Conservation (phyloP, 2,888 invertebrate species). For the Gerris lacustris region DNA sequence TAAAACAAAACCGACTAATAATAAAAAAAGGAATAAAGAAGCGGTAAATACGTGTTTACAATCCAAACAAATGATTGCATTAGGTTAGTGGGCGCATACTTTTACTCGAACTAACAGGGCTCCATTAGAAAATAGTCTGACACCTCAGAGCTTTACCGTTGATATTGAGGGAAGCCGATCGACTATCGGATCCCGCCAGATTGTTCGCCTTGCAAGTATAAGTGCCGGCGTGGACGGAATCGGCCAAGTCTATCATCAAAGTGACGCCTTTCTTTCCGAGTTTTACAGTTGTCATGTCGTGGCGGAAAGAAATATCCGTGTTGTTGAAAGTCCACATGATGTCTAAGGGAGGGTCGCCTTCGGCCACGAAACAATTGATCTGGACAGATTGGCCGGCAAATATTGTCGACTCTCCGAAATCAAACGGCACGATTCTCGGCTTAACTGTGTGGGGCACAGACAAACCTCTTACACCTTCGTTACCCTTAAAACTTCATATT, state of each 20-base stretch:
- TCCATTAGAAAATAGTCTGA: slow-evolving; percentile 46
- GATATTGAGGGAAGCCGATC: slow-evolving; percentile 50
- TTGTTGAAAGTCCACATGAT: slow-evolving; percentile 46
- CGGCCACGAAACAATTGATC: slow-evolving; percentile 49
- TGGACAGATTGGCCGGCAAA: slow-evolving; percentile 54
- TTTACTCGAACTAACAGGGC: too few species aligned
- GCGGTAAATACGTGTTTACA: too few species aligned
- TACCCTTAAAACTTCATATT: too few species aligned
- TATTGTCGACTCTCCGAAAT: too few species aligned
- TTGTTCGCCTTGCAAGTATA: slow-evolving; percentile 63
- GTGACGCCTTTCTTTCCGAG: slow-evolving; percentile 32
- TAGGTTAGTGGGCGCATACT: too few species aligned
- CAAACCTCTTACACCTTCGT: too few species aligned
- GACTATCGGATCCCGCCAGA: slow-evolving; percentile 52
- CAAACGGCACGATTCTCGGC: too few species aligned
- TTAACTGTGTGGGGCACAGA: too few species aligned
- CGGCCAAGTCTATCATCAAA: slow-evolving; percentile 23
- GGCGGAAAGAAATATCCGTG: slow-evolving; percentile 26
- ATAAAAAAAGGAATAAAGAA: too few species aligned
- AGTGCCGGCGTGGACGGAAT: slow-evolving; percentile 40
- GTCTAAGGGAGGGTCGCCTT: slow-evolving; percentile 35
- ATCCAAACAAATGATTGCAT: too few species aligned
- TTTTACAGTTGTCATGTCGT: slow-evolving; percentile 22
- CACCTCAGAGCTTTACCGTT: slow-evolving; percentile 30
- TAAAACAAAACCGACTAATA: too few species aligned